These are phyloP conservation scores for Orthonychiurus folsomi DNA, from an alignment of 2,888 invertebrate genomes.

Conservation along the genomic window DNA sequence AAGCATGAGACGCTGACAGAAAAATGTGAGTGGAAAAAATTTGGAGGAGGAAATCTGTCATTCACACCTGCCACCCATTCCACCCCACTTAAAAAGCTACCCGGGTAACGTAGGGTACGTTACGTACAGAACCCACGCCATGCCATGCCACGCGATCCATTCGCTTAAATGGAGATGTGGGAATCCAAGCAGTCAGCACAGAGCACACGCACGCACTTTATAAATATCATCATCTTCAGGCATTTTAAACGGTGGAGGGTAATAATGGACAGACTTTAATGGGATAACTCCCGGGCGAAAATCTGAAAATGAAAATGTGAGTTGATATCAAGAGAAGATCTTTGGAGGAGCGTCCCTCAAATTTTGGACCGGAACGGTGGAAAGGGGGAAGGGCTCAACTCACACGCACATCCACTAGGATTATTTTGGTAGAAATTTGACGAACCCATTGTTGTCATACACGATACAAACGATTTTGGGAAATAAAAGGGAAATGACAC, in stretches of 20 bases:
- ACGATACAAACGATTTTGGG: no score
- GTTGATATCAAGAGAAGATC: no score
- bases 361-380: no score
- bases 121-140: neutral
- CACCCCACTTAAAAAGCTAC: neutral
- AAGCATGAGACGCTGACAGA: constrained; percentile 23
- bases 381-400: no score
- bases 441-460: no score
- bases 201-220: neutral
- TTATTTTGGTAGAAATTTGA: no score
- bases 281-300: neutral
- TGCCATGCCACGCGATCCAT: neutral
- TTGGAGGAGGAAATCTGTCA: constrained; percentile 34
- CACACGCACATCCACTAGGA: no score
- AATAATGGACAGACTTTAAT: neutral
- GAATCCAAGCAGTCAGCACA: neutral
- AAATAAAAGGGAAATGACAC: no score
- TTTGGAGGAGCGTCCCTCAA: no score
- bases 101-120: no score
- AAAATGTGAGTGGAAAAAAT: constrained; percentile 34
- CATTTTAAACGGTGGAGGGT: neutral
- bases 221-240: neutral
- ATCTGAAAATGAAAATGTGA: no score
- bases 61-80: constrained; percentile 38
- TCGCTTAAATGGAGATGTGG: constrained; percentile 1